A percentile compares a stretch with the other conserved stretches of the same genome.
Evolutionary conservation across 2,113 vertebrate species (phyloP).

Genomic region (Hippocampus barbouri): DNA sequence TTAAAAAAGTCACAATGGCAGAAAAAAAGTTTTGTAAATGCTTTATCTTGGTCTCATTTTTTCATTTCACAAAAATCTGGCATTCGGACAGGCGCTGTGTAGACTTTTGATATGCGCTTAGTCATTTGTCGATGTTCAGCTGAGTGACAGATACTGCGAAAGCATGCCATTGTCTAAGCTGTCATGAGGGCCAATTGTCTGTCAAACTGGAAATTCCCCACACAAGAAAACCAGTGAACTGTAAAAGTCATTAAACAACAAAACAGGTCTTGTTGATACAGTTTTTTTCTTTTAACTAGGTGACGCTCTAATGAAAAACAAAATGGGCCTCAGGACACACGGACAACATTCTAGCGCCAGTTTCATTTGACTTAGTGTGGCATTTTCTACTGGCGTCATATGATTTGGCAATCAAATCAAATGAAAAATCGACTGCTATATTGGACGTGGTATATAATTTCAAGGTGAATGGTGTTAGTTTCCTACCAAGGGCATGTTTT

Average conservation of each 20-base stretch:
- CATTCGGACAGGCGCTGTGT: background rate
- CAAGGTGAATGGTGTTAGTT: slow-evolving; percentile 49
- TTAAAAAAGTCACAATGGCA: background rate
- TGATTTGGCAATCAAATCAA: slow-evolving; percentile 70
- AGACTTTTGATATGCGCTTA: background rate
- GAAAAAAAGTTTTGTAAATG: background rate
- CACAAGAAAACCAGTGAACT: slow-evolving; percentile 54
- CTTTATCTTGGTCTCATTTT: background rate
- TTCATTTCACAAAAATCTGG: background rate
- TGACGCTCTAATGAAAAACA: slow-evolving; percentile 41
- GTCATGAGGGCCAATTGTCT: slow-evolving; percentile 64
- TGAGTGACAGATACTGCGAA: slow-evolving; percentile 64
- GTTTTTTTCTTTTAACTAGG: slow-evolving; percentile 40
- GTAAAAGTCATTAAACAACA: slow-evolving; percentile 65
- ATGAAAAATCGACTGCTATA: slow-evolving; percentile 33
- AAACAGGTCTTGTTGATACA: slow-evolving; percentile 38
- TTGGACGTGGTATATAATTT: slow-evolving; percentile 34
- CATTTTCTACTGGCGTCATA: slow-evolving; percentile 48
- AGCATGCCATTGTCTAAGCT: slow-evolving; percentile 64
- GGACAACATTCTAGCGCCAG: slow-evolving; percentile 46
- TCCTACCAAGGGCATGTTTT: slow-evolving; percentile 50
- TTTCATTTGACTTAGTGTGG: slow-evolving; percentile 57
- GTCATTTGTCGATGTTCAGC: slow-evolving; percentile 35
- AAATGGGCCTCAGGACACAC: slow-evolving; percentile 35
- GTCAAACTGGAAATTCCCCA: slow-evolving; percentile 64